Evolutionary conservation across 2,113 vertebrate genomes (phyloP).

Genomic region (Ariopsis seemanni): DNA sequence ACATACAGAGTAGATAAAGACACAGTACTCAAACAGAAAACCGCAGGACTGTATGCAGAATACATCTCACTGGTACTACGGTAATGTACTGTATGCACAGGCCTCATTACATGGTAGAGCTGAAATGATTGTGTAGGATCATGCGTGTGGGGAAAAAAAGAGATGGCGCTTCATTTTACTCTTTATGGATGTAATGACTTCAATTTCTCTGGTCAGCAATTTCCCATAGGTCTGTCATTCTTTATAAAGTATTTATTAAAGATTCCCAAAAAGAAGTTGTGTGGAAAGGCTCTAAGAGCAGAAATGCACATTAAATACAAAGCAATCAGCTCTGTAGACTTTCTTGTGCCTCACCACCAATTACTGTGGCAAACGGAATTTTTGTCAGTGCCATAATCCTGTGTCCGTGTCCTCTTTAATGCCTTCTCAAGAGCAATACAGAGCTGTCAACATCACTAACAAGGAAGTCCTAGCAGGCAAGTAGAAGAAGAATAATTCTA

Average conservation of each 20-base stretch:
- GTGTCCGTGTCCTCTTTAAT: neutral
- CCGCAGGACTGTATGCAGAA: conserved; percentile 32
- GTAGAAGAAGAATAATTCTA: neutral
- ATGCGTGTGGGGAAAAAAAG: neutral
- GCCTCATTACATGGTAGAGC: neutral
- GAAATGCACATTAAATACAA: neutral
- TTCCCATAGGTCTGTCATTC: neutral
- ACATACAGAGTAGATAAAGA: conserved; percentile 60
- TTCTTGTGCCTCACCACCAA: conserved; percentile 31
- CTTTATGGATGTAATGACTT: conserved; percentile 1
- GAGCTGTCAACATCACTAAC: neutral
- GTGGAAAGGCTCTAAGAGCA: neutral
- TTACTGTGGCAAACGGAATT: conserved; percentile 13
- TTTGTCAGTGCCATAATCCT: neutral
- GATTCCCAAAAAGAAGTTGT: neutral
- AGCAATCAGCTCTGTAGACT: neutral
- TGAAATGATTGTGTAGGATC: conserved; percentile 5
- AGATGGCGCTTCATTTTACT: conserved; percentile 1
- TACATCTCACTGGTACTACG: neutral
- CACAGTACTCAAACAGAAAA: conserved; percentile 30
- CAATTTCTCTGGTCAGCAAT: conserved; percentile 9
- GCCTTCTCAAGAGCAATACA: neutral
- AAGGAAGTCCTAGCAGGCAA: neutral
- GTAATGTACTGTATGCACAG: neutral
- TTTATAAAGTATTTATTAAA: neutral